phyloP scores from a whole-genome alignment of 2,797 vertebrate species.

The Crocidura indochinensis region DNA sequence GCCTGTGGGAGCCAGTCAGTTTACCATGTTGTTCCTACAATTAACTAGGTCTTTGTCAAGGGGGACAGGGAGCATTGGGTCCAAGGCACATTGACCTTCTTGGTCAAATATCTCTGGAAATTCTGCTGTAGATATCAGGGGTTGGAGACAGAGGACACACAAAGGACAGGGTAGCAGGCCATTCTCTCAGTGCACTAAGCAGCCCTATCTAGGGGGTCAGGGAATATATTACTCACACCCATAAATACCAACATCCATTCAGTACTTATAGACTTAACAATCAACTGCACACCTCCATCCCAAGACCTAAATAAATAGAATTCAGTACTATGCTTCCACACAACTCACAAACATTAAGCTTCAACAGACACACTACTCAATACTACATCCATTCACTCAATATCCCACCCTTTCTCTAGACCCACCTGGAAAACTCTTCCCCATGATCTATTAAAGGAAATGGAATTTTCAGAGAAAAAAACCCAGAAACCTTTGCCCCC shows the following conservation, averaged over 20 bases:
- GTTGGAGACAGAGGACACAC: background rate
- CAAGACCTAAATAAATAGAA: conserved; percentile 2
- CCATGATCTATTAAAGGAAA: conserved; percentile 5
- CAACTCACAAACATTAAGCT: background rate
- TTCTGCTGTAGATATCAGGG: background rate
- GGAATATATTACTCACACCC: background rate
- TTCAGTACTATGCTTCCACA: background rate
- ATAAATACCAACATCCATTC: background rate
- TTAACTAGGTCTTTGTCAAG: background rate
- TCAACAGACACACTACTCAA: background rate
- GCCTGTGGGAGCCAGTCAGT: background rate
- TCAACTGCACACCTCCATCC: background rate
- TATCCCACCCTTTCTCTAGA: background rate
- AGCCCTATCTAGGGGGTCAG: background rate
- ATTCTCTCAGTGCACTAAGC: background rate
- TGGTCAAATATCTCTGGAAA: conserved; percentile 23
- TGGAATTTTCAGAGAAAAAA: conserved; percentile 48
- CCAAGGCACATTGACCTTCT: background rate
- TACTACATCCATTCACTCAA: background rate
- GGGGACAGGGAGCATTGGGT: background rate
- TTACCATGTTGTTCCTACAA: background rate
- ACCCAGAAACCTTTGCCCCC: conserved; percentile 76
- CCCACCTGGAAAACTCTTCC: background rate
- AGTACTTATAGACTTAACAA: background rate
- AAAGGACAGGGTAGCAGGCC: background rate